Evolutionary conservation across 2,113 vertebrate genomes (phyloP), one percentile per base, ranked within the genome.

Genomic region (Gnathochromis pfefferi): DNA sequence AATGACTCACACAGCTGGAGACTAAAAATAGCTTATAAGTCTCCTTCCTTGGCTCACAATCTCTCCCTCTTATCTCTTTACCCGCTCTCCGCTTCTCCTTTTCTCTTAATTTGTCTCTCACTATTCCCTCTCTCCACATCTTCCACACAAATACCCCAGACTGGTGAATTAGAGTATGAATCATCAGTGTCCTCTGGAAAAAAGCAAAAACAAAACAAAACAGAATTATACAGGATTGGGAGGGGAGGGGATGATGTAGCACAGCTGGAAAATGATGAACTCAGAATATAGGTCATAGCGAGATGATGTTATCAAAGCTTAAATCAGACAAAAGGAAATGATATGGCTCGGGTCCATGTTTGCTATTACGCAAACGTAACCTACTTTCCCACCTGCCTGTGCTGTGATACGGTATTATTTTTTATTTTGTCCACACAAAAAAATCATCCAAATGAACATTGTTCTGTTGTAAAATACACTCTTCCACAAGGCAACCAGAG

Each of bases 1-100:
- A 94, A 84, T 95, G 95, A 96, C 93, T 96, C 94, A 96, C 92
- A 86, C 92, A 94, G 92, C 95, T 95, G 92, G 90, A 86, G 87
- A 89, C 94, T 95, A 96, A 92, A 96, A 95, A 96, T 95, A 96
- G 92, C 87, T 75, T 31, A 9, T 85, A 92, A 92, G 82, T 92
- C 89, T 90, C 87, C 83, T 85, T 93, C 87, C 88, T 91, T 90
- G 90, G 88, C 87, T 93, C 78, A 33, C 84, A 91, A 83, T 94
- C 82, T 88, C 90, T 78, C 80, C 53, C 85, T 83, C 91, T 89
- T 90, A 88, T 91, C 92, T 85, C 53, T 80, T 85, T 58, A 81
- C 86, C 57, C 78, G 23, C 47, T 80, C 88, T 54, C 70, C 19
- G 10, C 55, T 78, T 84, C 88, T 89, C 49, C 51, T 28, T 81